phyloP scores from a whole-genome alignment of 2,888 invertebrate species.

The Nasonia oneida region DNA sequence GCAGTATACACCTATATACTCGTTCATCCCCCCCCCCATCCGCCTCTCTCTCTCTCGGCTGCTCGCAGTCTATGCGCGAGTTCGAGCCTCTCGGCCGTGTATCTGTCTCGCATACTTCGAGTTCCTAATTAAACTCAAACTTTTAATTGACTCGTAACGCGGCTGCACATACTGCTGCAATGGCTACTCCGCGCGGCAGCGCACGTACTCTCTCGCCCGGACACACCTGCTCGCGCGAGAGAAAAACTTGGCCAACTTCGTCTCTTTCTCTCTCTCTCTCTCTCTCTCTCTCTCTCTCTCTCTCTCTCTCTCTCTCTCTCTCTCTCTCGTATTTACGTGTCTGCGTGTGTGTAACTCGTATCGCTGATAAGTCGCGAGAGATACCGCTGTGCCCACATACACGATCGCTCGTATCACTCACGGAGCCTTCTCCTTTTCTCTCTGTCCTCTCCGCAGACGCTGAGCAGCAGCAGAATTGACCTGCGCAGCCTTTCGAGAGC shows the following conservation, averaged over 20 bases:
- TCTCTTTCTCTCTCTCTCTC: neutral
- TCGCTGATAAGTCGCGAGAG: slow-evolving; percentile 24
- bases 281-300: too few species aligned
- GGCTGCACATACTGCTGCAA: neutral
- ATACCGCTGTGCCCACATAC: neutral
- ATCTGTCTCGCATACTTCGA: slow-evolving; percentile 68
- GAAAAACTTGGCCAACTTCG: slow-evolving; percentile 7
- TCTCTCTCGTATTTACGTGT: neutral
- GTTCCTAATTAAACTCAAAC: slow-evolving; percentile 79
- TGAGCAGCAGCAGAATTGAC: neutral
- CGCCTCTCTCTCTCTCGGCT: neutral
- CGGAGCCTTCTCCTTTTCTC: slow-evolving; percentile 39
- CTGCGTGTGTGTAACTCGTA: neutral
- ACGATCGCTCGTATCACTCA: slow-evolving; percentile 36
- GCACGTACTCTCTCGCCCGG: neutral
- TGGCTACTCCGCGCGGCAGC: neutral
- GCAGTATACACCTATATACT: neutral
- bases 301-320: neutral
- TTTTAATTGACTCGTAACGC: slow-evolving; percentile 77
- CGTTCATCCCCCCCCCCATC: neutral
- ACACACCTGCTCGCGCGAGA: neutral
- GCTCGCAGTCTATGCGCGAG: slow-evolving; percentile 9
- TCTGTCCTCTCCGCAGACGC: slow-evolving; percentile 49
- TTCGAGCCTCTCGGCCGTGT: slow-evolving; percentile 54
- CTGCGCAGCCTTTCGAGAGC: neutral